Evolutionary conservation across 2,113 vertebrate genomes (phyloP).

Genomic region (Ameiurus melas): DNA sequence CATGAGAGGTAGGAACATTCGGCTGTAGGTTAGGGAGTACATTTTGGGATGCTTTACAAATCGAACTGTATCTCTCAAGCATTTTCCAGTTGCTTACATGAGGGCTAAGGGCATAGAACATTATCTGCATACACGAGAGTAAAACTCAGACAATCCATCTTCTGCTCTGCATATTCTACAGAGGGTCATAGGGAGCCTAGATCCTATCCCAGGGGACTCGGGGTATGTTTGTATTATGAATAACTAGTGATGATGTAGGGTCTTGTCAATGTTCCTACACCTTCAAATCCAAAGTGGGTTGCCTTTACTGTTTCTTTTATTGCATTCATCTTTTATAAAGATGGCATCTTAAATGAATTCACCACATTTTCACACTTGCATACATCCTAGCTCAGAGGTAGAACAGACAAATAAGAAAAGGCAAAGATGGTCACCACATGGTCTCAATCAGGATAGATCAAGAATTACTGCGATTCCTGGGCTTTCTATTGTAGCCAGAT

Average conservation of each 20-base stretch:
- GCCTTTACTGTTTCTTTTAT: neutral
- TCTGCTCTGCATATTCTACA: no score
- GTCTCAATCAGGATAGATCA: neutral
- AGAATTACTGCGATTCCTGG: neutral
- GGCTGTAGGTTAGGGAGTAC: neutral
- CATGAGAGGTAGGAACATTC: neutral
- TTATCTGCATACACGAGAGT: no score
- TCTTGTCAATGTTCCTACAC: neutral
- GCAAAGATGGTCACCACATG: no score
- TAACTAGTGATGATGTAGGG: neutral
- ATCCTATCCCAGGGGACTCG: no score
- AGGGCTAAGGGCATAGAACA: no score
- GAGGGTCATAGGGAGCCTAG: no score
- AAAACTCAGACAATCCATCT: no score
- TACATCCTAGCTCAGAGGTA: no score
- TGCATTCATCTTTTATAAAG: neutral
- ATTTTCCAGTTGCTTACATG: no score
- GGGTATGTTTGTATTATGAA: neutral
- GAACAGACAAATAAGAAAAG: neutral
- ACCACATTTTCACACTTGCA: neutral
- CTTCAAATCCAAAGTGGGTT: neutral
- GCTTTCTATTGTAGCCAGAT: neutral
- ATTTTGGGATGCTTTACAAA: neutral
- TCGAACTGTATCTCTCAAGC: neutral
- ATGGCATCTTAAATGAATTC: neutral